Evolutionary conservation across 2,888 invertebrate genomes (phyloP), one percentile per base, ranked within the genome.

Genomic region (Philaethria dido): DNA sequence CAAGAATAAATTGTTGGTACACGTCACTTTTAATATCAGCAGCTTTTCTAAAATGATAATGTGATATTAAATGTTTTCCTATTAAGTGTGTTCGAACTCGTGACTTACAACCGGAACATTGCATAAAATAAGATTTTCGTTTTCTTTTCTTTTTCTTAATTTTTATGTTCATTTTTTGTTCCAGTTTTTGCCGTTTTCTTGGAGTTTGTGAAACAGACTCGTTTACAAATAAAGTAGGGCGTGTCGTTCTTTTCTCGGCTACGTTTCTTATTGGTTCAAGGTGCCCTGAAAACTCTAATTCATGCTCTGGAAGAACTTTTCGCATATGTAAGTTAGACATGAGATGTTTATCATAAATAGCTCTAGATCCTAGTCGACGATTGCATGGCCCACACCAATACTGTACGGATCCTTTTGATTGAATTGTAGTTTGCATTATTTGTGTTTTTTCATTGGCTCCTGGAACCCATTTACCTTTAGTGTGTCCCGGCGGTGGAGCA

Each of bases 361-460:
- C 86, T 82, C 95, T 94, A 0, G 96, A 96, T 14, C 96, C 95
- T 9, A 97, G 90, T 63, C 95, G 93, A 63, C 97, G 93, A 74
- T 96, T 96, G 80, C 97, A 97, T 25, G 96, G 95, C 66, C 95
- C 95, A 79, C 97, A 97, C 96, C 96, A 96, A 81, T 95, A 96
- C 75, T 95, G 94, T 3, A 94, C 93, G 0, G 93, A 85, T 11
- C 91, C 92, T 79, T 90, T 92, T 48, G 78, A 92, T 80, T 85
- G 94, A 79, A 82, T 89, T 69, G 85, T 94, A 63, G 83, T 93
- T 78, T 87, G 93, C 93, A 87, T 93, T 65, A 86, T 94, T 81
- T 90, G 94, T 73, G 82, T 93, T 84, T 92, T 93, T 45, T 92
- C 92, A 62, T 87, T 84, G 45, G 83, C 93, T 74, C 96, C 96